These are phyloP conservation scores for Cottus gobio DNA, from an alignment of 2,113 vertebrate species.

Conservation along the genomic window DNA sequence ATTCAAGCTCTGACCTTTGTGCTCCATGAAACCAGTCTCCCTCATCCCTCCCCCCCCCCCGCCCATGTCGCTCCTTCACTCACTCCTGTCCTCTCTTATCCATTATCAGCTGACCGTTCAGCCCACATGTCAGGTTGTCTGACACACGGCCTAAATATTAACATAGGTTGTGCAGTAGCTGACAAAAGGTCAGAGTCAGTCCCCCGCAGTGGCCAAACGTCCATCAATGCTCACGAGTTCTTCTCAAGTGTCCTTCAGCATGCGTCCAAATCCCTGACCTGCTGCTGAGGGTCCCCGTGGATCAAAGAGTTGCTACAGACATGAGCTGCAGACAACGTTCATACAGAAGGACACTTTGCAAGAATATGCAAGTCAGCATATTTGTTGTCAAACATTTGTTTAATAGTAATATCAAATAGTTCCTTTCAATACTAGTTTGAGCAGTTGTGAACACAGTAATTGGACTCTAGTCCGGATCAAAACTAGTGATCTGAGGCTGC, in stretches of 20 bases:
- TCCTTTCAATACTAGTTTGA: not conserved
- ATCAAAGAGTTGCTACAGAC: not conserved
- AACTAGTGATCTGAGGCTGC: too few species aligned
- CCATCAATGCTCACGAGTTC: constrained; percentile 6
- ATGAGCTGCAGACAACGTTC: not conserved
- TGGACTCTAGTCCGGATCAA: not conserved
- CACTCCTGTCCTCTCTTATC: constrained; percentile 36
- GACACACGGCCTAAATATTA: constrained; percentile 31
- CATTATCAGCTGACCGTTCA: constrained; percentile 16
- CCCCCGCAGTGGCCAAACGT: constrained; percentile 3
- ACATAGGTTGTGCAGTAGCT: constrained; percentile 9
- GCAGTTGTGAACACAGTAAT: not conserved
- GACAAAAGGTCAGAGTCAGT: constrained; percentile 26
- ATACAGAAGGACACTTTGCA: too few species aligned
- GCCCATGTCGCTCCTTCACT: not conserved
- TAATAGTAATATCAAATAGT: not conserved
- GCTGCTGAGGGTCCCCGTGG: not conserved
- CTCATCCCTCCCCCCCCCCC: not conserved
- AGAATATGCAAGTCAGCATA: not conserved
- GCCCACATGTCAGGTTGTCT: constrained; percentile 22
- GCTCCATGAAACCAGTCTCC: constrained; percentile 11
- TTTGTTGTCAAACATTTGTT: not conserved
- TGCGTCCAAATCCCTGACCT: not conserved
- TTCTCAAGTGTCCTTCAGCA: constrained; percentile 4
- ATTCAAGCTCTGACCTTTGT: constrained; percentile 26